A percentile compares a stretch with the other conserved stretches of the same genome.
These are phyloP conservation scores for Anarrhichthys ocellatus DNA, from an alignment of 2,113 vertebrate genomes.

Conservation along the genomic window DNA sequence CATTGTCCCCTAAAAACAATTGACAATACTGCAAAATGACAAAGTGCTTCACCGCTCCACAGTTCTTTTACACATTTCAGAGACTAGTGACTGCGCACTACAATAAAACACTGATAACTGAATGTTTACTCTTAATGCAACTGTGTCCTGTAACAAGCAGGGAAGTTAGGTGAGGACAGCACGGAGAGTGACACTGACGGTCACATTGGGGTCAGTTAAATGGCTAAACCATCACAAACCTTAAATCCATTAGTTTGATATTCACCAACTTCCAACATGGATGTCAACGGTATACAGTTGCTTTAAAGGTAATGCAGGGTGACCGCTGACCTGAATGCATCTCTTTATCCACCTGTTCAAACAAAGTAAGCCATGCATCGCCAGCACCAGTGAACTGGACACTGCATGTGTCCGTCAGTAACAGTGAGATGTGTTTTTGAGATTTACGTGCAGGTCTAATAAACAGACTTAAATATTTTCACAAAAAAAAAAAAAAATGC, in stretches of 20 bases:
- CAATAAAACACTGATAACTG: slow-evolving; percentile 38
- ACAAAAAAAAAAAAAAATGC: slow-evolving; percentile 53
- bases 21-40: slow-evolving; percentile 99
- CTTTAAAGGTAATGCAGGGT: slow-evolving; percentile 79
- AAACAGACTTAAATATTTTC: slow-evolving; percentile 54
- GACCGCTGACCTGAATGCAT: slow-evolving; percentile 72
- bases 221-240: not conserved
- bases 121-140: slow-evolving; percentile 78
- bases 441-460: slow-evolving; percentile 55
- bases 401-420: slow-evolving; percentile 36
- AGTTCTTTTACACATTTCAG: slow-evolving; percentile 38
- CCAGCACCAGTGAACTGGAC: slow-evolving; percentile 60
- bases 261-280: slow-evolving; percentile 35
- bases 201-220: not conserved
- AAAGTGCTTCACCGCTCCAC: slow-evolving; percentile 84
- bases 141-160: slow-evolving; percentile 58
- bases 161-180: slow-evolving; percentile 17
- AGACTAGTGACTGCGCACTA: slow-evolving; percentile 46
- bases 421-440: slow-evolving; percentile 51
- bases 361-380: slow-evolving; percentile 71
- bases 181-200: not conserved
- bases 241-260: slow-evolving; percentile 8
- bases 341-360: slow-evolving; percentile 79
- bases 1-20: slow-evolving; percentile 99
- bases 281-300: slow-evolving; percentile 71